phyloP scores from a whole-genome alignment of 2,113 vertebrate genomes.

The Odontesthes bonariensis region DNA sequence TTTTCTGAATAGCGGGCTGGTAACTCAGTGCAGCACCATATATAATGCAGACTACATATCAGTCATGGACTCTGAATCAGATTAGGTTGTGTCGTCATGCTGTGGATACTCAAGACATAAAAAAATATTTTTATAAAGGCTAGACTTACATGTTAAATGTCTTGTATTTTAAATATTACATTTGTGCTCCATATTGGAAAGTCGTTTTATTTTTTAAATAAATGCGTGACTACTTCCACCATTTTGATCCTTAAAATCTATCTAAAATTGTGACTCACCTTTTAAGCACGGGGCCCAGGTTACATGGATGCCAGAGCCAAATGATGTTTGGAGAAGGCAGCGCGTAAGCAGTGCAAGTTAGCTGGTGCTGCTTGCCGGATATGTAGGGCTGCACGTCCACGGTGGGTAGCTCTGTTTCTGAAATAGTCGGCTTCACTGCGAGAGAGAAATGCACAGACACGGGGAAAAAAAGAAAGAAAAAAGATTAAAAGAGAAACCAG shows the following conservation, averaged over 20 bases:
- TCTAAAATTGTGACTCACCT: constrained; percentile 68
- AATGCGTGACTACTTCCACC: not conserved
- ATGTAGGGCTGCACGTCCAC: constrained; percentile 67
- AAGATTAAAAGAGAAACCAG: constrained; percentile 25
- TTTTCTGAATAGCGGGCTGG: not conserved
- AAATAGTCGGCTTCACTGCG: constrained; percentile 89
- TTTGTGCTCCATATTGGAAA: not conserved
- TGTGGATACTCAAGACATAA: not conserved
- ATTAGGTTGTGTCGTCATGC: not conserved
- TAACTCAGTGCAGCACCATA: not conserved
- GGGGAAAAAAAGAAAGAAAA: not conserved
- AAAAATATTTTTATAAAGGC: not conserved
- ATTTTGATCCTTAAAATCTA: not conserved
- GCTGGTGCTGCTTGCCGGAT: constrained; percentile 74
- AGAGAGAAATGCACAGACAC: constrained; percentile 9
- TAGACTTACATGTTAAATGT: not conserved
- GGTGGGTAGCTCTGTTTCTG: constrained; percentile 81
- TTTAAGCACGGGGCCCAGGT: constrained; percentile 26
- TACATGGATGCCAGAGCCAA: constrained; percentile 91
- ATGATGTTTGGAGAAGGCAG: constrained; percentile 81
- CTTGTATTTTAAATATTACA: not conserved
- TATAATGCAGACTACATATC: not conserved
- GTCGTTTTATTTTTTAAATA: not conserved
- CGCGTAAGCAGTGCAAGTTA: constrained; percentile 85
- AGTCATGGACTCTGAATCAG: not conserved